These are phyloP conservation scores for Acanthopagrus latus DNA, from an alignment of 2,797 vertebrate genomes.

Conservation along the genomic window DNA sequence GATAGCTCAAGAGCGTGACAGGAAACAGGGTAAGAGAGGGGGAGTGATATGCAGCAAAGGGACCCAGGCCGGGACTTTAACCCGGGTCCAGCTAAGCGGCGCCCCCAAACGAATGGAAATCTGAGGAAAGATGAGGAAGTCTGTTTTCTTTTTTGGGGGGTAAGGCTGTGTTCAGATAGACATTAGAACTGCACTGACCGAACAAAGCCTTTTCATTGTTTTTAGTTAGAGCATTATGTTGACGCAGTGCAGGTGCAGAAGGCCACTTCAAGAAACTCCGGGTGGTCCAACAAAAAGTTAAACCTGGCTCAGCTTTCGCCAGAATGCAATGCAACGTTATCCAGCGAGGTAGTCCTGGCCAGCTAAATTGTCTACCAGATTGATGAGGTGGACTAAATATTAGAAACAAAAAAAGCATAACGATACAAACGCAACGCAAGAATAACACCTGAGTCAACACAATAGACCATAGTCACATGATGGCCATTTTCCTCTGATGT, in stretches of 20 bases:
- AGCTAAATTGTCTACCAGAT: background rate
- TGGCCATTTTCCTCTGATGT: too few species aligned
- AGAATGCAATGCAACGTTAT: background rate
- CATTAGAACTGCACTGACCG: background rate
- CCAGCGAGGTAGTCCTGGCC: background rate
- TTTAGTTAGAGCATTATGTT: background rate
- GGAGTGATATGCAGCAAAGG: too few species aligned
- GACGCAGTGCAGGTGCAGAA: background rate
- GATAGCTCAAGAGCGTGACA: too few species aligned
- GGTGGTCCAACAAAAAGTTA: background rate
- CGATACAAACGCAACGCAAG: background rate
- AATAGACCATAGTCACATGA: too few species aligned
- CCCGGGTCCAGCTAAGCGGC: too few species aligned
- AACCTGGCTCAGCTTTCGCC: background rate
- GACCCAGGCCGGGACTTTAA: too few species aligned
- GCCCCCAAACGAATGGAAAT: background rate
- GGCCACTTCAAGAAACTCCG: background rate
- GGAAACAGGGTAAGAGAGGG: too few species aligned
- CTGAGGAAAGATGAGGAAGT: background rate
- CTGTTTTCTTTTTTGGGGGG: too few species aligned
- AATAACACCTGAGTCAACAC: background rate
- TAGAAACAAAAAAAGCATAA: background rate
- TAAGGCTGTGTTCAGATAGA: background rate
- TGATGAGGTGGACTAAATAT: background rate
- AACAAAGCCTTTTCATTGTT: background rate